phyloP scores from a whole-genome alignment of 2,113 vertebrate species.

The Poeciliopsis turrubarensis region DNA sequence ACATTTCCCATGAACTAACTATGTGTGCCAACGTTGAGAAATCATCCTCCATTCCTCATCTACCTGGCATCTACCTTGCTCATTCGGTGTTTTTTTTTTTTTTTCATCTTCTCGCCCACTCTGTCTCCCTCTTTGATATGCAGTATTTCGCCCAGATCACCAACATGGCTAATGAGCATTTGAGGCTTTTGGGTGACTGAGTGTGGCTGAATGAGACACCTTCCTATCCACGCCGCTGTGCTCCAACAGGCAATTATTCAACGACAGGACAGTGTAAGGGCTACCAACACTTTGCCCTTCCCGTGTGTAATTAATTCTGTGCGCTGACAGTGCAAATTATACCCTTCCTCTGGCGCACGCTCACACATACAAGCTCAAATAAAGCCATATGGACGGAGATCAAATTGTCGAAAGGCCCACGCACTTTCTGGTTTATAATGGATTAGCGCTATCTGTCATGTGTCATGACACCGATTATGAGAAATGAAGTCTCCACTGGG shows the following conservation, averaged over 20 bases:
- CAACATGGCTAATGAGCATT: slow-evolving; percentile 51
- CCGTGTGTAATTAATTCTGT: slow-evolving; percentile 47
- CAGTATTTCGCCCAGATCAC: slow-evolving; percentile 2
- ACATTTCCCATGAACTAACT: too few relatives aligned
- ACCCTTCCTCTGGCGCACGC: slow-evolving; percentile 10
- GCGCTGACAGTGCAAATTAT: slow-evolving; percentile 31
- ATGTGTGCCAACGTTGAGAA: too few relatives aligned
- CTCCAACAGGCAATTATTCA: slow-evolving; percentile 51
- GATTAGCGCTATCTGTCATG: slow-evolving; percentile 32
- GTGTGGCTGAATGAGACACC: slow-evolving; percentile 12
- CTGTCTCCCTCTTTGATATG: slow-evolving; percentile 34
- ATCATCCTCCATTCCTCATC: neutral
- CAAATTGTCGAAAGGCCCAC: neutral
- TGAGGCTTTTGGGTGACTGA: slow-evolving; percentile 31
- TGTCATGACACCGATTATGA: slow-evolving; percentile 25
- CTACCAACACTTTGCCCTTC: slow-evolving; percentile 35
- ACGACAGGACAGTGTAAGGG: slow-evolving; percentile 32
- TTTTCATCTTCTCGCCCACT: neutral
- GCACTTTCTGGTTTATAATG: slow-evolving; percentile 12
- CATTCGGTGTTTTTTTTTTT: neutral
- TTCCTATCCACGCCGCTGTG: slow-evolving; percentile 8
- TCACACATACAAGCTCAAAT: slow-evolving; percentile 17
- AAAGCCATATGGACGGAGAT: slow-evolving; percentile 22
- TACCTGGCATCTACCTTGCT: slow-evolving; percentile 5
- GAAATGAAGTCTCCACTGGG: slow-evolving; percentile 8